Evolutionary conservation across 2,113 vertebrate genomes (phyloP).

Genomic region (Xyrauchen texanus): DNA sequence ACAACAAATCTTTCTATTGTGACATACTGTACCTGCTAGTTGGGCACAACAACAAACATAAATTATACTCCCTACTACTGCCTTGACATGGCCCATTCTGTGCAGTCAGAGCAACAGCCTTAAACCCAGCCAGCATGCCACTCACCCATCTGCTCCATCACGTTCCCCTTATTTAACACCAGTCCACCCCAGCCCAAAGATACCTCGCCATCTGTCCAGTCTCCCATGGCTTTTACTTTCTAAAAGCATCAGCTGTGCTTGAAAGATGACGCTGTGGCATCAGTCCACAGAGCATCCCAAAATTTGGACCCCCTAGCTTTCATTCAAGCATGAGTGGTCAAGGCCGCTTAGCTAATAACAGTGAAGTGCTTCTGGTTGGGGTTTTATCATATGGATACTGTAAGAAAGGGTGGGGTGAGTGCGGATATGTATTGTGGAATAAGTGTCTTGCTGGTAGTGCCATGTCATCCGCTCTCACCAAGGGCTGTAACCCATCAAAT

Average conservation of each 20-base stretch:
- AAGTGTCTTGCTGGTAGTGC: slow-evolving; percentile 16
- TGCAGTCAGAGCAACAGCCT: slow-evolving; percentile 21
- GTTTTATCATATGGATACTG: slow-evolving; percentile 1
- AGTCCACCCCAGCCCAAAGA: slow-evolving; percentile 5
- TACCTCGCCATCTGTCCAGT: slow-evolving; percentile 42
- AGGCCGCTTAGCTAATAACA: slow-evolving; percentile 34
- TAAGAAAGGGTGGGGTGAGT: not conserved
- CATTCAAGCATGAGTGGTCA: slow-evolving; percentile 16
- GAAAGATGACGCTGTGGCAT: slow-evolving; percentile 38
- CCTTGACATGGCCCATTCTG: not conserved
- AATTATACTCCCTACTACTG: not conserved
- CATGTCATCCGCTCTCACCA: slow-evolving; percentile 20
- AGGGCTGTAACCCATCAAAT: slow-evolving; percentile 27
- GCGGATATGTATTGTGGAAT: slow-evolving; percentile 4
- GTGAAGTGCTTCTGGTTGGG: not conserved
- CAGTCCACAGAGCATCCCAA: not conserved
- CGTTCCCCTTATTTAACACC: slow-evolving; percentile 31
- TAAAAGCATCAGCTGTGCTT: slow-evolving; percentile 37
- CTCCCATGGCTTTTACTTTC: slow-evolving; percentile 31
- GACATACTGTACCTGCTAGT: too few relatives aligned
- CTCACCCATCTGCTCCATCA: slow-evolving; percentile 29
- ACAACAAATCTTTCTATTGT: too few relatives aligned
- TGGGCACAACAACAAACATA: too few relatives aligned
- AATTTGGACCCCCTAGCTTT: slow-evolving; percentile 1
- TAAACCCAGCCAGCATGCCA: slow-evolving; percentile 26